phyloP scores from a whole-genome alignment of 2,888 invertebrate genomes.

The Lithophane leautieri region DNA sequence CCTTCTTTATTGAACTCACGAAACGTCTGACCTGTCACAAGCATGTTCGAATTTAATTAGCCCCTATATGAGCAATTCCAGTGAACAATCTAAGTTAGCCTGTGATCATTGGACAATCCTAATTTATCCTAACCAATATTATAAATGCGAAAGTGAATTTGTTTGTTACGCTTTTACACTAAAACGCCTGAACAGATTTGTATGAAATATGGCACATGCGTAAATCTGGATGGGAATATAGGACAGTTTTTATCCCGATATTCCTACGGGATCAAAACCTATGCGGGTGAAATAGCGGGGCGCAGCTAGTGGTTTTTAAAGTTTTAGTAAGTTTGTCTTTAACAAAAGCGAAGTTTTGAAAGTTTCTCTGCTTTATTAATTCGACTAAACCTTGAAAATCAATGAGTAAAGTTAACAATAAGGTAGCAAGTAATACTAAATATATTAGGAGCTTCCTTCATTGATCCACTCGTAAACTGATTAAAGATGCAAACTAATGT shows the following conservation, averaged over 20 bases:
- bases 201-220: no score
- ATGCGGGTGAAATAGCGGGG: no score
- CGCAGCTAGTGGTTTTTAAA: no score
- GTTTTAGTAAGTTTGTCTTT: not conserved
- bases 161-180: no score
- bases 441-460: no score
- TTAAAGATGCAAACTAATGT: no score
- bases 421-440: not conserved
- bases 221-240: no score
- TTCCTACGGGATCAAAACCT: no score
- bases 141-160: no score
- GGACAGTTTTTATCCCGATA: no score
- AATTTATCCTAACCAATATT: no score
- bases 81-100: not conserved
- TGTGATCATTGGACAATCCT: not conserved
- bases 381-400: not conserved
- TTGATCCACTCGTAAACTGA: not conserved
- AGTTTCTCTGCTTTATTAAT: not conserved
- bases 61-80: not conserved
- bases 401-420: not conserved
- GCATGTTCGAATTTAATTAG: not conserved
- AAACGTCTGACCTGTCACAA: not conserved
- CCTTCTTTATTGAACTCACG: not conserved
- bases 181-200: no score
- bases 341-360: not conserved